Base-by-base conservation (phyloP, 1,140 invertebrate genomes). In the Bradynema listronoti region DNA sequence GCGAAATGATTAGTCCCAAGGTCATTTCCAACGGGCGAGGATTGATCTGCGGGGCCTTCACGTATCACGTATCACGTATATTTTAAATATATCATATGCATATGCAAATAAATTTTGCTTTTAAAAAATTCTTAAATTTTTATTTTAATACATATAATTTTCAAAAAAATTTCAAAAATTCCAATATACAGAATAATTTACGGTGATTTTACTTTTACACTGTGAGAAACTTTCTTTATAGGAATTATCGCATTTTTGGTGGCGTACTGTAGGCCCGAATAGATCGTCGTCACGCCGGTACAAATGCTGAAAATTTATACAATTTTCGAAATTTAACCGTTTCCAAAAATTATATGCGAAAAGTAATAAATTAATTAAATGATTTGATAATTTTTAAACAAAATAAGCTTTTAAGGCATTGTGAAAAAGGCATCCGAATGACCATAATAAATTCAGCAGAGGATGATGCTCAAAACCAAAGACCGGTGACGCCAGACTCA, bases 401-500 rank as follows among this genome's bases (percentile, higher is more conserved):
- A 47, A 47, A 9, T 39, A 11, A 11, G 11, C 11, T 39, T 47
- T 19, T 19, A 7, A 7, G 19, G n/a, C 19, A 9, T 47, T 7
- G 9, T 47, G 45, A 7, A 7, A 19, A 19, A 7, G n/a, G 45
- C 19, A 22, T 61, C 2, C 19, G 61, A 70, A 69, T 71, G 80
- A 89, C 84, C 88, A 91, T 24, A 93, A 79, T 14, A 80, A 82
- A 66, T 88, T 84, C 3, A 95, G 79, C 7, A 83, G 76, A 4
- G 85, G 84, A 80, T 92, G 89, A 73, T 88, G 86, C 5, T 86
- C 82, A 78, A 84, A 87, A 33, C 84, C 81, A 73, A 90, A 87
- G 19, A 91, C 85, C 9, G 89, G 88, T 14, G 88, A 87, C 24
- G 86, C 86, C 30, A 91, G 78, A 2, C 88, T 87, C 22, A 84